Percentiles rank a stretch among this genome's conserved stretches.
Evolutionary conservation across 1,140 invertebrate species (phyloP).

Genomic region (Palaemon carinicauda): DNA sequence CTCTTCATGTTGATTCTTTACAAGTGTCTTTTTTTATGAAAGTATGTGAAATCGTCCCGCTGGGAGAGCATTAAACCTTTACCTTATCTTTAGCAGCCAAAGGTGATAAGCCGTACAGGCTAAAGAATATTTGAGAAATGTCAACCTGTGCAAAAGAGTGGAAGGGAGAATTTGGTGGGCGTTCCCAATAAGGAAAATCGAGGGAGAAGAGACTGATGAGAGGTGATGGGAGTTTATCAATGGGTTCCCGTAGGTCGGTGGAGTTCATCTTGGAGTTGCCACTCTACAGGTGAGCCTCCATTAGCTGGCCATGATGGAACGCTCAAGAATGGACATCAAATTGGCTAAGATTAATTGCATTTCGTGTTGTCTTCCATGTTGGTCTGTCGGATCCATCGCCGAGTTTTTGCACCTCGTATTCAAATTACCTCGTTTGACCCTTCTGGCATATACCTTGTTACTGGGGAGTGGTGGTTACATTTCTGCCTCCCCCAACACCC

Average conservation of each 20-base stretch:
- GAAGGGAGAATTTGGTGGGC: neutral
- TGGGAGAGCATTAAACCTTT: neutral
- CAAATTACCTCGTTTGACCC: too few relatives aligned
- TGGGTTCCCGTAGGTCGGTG: neutral
- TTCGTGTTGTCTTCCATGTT: slow-evolving; percentile 16
- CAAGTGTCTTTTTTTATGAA: neutral
- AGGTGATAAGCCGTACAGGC: neutral
- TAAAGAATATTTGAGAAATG: neutral
- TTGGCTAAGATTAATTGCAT: slow-evolving; percentile 31
- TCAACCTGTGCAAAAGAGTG: neutral
- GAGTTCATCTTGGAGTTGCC: neutral
- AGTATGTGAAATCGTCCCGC: neutral
- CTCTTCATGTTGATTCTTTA: neutral
- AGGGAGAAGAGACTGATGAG: neutral
- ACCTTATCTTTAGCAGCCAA: neutral
- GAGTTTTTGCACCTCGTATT: too few relatives aligned
- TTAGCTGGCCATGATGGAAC: slow-evolving; percentile 29
- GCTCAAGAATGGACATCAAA: slow-evolving; percentile 16
- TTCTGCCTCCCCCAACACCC: too few relatives aligned
- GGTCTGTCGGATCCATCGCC: neutral
- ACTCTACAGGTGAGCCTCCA: slow-evolving; percentile 17
- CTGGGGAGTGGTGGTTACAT: too few relatives aligned
- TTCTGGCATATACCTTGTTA: too few relatives aligned
- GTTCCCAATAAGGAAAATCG: neutral
- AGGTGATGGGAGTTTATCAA: neutral